Evolutionary conservation across 2,888 invertebrate species (phyloP), one percentile per base, ranked within the genome.

Genomic region (Gibbula magus): DNA sequence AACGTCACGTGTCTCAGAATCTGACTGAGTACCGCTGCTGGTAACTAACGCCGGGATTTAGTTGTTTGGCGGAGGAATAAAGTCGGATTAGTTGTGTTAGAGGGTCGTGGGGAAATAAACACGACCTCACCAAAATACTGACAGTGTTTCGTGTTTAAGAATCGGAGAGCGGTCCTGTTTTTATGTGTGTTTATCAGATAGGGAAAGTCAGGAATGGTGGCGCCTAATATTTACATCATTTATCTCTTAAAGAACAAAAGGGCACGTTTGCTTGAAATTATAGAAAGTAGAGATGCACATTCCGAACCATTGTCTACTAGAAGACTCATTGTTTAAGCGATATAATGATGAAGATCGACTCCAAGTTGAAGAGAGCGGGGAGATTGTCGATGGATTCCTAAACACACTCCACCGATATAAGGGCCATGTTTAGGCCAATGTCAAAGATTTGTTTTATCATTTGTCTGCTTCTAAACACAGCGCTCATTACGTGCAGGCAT

Each of bases 21-120:
- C 20, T 70, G 70, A 70, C 70, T n/a, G 70, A 70, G 70, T 70
- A 20, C 35, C 32, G 29, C 18, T 70, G 35, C 35, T 20, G 70
- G 35, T 70, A 70, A 39, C 29, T 70, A 70, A 70, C 70, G 70
- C 13, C 16, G 39, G 70, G 70, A 70, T 70, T 25, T 70, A 70
- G n/a, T n/a, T 70, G 35, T 70, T 70, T 70, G 70, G 70, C 70
- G 70, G 70, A 70, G 39, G 70, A 70, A 70, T 70, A 70, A 70
- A 70, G 70, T 18, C n/a, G 70, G 70, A 70, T 70, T 70, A 70
- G 70, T 20, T 70, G 70, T 70, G 70, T 70, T 70, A 70, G 70
- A 70, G 70, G 70, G 70, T 39, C 70, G 35, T 70, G 70, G 70
- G 70, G 70, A 70, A 70, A 70, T 39, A 70, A 70, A 70, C 39